Evolutionary conservation across 2,797 vertebrate genomes (phyloP), one percentile per base, ranked within the genome.

Genomic region (Microctenopoma stevenorrisi): DNA sequence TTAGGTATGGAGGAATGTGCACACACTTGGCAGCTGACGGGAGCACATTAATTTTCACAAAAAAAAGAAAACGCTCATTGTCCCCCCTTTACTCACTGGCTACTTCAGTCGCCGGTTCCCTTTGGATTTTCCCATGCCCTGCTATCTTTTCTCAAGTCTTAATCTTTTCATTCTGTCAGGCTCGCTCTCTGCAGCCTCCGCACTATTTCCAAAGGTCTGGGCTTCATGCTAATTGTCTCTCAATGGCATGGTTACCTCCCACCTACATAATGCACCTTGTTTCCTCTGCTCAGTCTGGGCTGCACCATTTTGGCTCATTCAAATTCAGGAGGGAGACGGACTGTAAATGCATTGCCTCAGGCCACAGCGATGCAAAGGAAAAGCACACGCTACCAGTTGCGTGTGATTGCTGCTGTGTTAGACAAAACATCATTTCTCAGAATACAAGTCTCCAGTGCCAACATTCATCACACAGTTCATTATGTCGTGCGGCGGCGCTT

Each of bases 201-300:
- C 86, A 44, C 89, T 43, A 22, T 82, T 86, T 93, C 90, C 88
- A 93, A 93, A 91, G 92, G 85, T 91, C 90, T 88, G 91, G 90
- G 88, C 92, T 93, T 94, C 93, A 94, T 94, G 93, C 93, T 94
- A 92, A 94, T 94, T 92, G 92, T 94, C 83, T 56, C 89, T 94
- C 91, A 94, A 94, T 93, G 88, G 90, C 81, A 68, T 65, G 63
- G 91, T 94, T 89, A 91, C 93, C 93, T 93, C 93, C 93, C 93
- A 93, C 92, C 91, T 89, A 86, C 92, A 94, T 92, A 94, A 93
- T 92, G 92, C 93, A 93, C 91, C 93, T 94, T 92, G 90, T 92
- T 91, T 91, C 86, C 86, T 85, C 83, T 16, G 47, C 87, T 89
- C 80, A 68, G 78, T 73, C 86, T 66, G 63, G 68, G 77, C 83